phyloP scores from a whole-genome alignment of 2,113 vertebrate species.

The Ciconia boyciana region DNA sequence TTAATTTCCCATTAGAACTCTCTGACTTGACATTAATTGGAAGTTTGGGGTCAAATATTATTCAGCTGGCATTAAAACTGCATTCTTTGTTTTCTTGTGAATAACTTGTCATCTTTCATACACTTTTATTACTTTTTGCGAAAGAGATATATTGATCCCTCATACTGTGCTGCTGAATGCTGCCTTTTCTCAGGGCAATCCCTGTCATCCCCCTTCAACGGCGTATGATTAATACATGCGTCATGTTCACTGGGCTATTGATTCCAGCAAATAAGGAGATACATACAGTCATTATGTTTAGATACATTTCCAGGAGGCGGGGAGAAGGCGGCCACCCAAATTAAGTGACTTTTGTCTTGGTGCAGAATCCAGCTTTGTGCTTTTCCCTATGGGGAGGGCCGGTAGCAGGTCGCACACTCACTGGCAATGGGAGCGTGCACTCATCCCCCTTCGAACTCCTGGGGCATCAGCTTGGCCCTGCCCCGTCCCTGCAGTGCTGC shows the following conservation, averaged over 20 bases:
- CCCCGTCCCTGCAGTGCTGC: background rate
- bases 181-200: background rate
- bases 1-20: background rate
- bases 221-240: fast-evolving
- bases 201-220: too few species aligned
- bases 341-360: background rate
- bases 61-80: background rate
- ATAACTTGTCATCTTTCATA: background rate
- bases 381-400: background rate
- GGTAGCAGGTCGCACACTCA: fast-evolving
- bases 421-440: too few species aligned
- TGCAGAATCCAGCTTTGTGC: background rate
- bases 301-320: background rate
- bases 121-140: background rate
- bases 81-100: background rate
- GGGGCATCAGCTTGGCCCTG: background rate
- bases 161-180: background rate
- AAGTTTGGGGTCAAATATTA: background rate
- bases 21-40: background rate
- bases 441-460: too few species aligned
- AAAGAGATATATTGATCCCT: background rate
- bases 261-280: background rate
- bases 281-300: background rate
- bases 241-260: background rate
- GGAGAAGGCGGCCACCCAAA: background rate